These are phyloP conservation scores for Coregonus sp. DNA, from an alignment of 2,797 vertebrate species.

Conservation along the genomic window DNA sequence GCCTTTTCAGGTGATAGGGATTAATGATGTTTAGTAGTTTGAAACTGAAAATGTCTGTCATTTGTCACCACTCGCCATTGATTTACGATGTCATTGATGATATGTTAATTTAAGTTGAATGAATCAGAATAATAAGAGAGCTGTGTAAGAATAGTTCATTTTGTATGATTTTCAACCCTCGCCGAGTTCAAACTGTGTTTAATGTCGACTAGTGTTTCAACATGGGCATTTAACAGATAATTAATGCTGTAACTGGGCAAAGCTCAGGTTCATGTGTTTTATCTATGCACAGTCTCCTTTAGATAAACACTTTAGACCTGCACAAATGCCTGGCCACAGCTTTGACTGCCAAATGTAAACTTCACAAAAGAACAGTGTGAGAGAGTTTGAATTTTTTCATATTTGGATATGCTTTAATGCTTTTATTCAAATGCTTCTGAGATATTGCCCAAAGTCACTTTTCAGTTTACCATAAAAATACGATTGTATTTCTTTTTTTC, in stretches of 20 bases:
- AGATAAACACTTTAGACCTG: conserved; percentile 68
- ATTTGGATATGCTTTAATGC: conserved; percentile 78
- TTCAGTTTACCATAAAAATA: conserved; percentile 74
- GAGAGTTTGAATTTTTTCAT: conserved; percentile 53
- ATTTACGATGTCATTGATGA: conserved; percentile 71
- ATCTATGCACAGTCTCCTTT: conserved; percentile 56
- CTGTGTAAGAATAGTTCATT: conserved; percentile 61
- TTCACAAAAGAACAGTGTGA: conserved; percentile 70
- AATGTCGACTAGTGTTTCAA: conserved; percentile 65
- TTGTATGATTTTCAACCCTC: conserved; percentile 59
- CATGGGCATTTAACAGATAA: conserved; percentile 66
- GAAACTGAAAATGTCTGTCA: conserved; percentile 79
- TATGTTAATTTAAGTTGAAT: conserved; percentile 78
- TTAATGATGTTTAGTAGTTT: conserved; percentile 83
- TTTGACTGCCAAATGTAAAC: conserved; percentile 87
- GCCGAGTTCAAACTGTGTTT: conserved; percentile 54
- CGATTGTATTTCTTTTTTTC: conserved; percentile 51
- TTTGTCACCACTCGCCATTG: conserved; percentile 76
- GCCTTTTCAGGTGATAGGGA: conserved; percentile 81
- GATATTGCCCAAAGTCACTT: conserved; percentile 60
- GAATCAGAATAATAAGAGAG: conserved; percentile 69
- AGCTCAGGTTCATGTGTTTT: conserved; percentile 43
- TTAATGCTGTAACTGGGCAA: conserved; percentile 60
- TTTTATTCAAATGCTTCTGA: conserved; percentile 79
- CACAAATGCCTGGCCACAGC: conserved; percentile 75